Conservation (phyloP, 1,140 invertebrate genomes). For the Sarcophaga bullata region DNA sequence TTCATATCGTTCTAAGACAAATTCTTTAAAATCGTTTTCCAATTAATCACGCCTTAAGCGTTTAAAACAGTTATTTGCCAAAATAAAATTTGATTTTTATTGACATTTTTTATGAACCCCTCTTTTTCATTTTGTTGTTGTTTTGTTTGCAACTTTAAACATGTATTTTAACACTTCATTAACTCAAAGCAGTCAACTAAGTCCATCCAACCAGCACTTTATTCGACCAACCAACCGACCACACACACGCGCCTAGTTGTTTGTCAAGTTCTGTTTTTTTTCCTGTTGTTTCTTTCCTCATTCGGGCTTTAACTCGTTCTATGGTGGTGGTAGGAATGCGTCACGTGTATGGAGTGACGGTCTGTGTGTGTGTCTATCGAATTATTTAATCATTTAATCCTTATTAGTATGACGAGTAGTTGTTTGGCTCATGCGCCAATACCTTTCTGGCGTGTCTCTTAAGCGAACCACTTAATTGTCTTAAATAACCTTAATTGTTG, state of each 20-base stretch:
- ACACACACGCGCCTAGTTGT: constrained; percentile 6
- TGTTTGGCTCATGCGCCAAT: constrained; percentile 7
- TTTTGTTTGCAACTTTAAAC: not conserved
- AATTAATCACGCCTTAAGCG: too few relatives aligned
- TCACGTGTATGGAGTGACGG: not conserved
- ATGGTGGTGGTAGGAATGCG: not conserved
- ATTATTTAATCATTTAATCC: constrained; percentile 1
- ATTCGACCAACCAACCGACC: not conserved
- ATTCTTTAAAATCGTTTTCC: too few relatives aligned
- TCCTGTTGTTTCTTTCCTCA: not conserved
- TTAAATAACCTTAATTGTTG: constrained; percentile 15
- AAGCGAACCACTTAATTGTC: not conserved
- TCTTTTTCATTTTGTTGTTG: not conserved
- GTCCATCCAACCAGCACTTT: too few relatives aligned
- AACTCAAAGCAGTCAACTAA: not conserved
- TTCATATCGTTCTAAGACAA: too few relatives aligned
- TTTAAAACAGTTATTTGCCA: too few relatives aligned
- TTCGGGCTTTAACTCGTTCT: not conserved
- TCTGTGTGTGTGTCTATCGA: not conserved
- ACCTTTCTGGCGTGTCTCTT: not conserved
- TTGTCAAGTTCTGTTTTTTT: not conserved
- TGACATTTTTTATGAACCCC: not conserved
- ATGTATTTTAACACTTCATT: not conserved
- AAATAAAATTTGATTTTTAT: too few relatives aligned
- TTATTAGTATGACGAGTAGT: not conserved